phyloP scores from a whole-genome alignment of 2,888 invertebrate species.

The Antheraea yamamai region DNA sequence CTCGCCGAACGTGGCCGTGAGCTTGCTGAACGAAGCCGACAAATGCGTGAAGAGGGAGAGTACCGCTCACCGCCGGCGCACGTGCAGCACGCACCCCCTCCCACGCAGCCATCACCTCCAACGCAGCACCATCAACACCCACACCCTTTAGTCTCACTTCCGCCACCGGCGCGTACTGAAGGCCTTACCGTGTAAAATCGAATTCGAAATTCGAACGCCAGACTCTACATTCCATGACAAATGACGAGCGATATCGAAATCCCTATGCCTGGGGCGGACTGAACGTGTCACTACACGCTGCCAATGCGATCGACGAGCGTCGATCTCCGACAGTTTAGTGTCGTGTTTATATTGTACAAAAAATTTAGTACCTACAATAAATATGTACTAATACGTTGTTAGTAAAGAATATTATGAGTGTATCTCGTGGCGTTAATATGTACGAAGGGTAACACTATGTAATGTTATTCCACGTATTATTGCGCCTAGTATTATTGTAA shows the following conservation, averaged over 20 bases:
- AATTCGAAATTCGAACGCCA: conserved; percentile 35
- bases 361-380: conserved; percentile 42
- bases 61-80: conserved; percentile 75
- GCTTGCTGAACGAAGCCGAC: conserved; percentile 76
- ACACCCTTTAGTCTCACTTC: conserved; percentile 81
- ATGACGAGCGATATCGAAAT: conserved; percentile 24
- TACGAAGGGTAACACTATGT: conserved; percentile 72
- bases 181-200: conserved; percentile 86
- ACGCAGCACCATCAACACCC: conserved; percentile 69
- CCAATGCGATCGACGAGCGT: conserved; percentile 22
- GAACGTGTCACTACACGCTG: conserved; percentile 21
- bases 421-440: conserved; percentile 56
- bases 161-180: conserved; percentile 86
- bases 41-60: conserved; percentile 75
- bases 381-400: conserved; percentile 26
- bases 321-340: conserved; percentile 37
- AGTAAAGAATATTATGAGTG: conserved; percentile 41
- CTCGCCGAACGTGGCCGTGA: conserved; percentile 80
- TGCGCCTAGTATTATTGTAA: conserved; percentile 76
- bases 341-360: conserved; percentile 73
- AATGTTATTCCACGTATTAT: conserved; percentile 76
- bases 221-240: conserved; percentile 62
- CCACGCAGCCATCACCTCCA: conserved; percentile 82
- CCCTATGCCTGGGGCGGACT: conserved; percentile 29
- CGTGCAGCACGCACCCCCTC: conserved; percentile 59